Conservation (phyloP, 2,888 invertebrate species). For the Diadegma fenestrale region DNA sequence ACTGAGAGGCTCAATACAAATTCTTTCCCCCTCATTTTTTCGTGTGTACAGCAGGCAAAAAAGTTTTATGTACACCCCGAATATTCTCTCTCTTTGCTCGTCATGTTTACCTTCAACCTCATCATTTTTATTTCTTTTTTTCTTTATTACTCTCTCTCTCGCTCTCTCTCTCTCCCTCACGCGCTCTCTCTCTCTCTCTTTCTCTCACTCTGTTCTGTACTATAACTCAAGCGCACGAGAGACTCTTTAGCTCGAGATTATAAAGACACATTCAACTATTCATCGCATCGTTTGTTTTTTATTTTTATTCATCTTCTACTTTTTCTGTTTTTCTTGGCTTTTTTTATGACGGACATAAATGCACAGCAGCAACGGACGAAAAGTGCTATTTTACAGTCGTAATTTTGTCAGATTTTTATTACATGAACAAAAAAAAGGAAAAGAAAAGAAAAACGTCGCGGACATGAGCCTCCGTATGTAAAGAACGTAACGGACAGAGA, state of each 20-base stretch:
- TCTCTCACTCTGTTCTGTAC: too few species aligned
- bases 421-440: constrained; percentile 31
- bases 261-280: constrained; percentile 45
- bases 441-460: constrained; percentile 15
- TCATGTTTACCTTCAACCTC: constrained; percentile 37
- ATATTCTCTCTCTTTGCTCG: constrained; percentile 54
- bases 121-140: constrained; percentile 20
- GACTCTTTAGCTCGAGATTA: constrained; percentile 33
- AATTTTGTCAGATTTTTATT: constrained; percentile 66
- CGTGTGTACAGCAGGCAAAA: constrained; percentile 57
- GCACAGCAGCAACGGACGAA: constrained; percentile 42
- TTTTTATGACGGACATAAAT: constrained; percentile 51
- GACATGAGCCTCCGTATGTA: constrained; percentile 26
- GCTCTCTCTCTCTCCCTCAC: too few species aligned
- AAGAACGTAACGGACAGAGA: constrained; percentile 24
- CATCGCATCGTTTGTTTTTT: constrained; percentile 43
- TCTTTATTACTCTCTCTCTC: constrained; percentile 12
- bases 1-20: constrained; percentile 40
- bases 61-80: constrained; percentile 58
- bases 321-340: constrained; percentile 11
- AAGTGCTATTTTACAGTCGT: constrained; percentile 59
- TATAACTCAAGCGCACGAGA: constrained; percentile 12
- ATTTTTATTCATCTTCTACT: constrained; percentile 12
- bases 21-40: constrained; percentile 55
- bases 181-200: too few species aligned